Conservation (phyloP, 2,113 vertebrate genomes). For the Brachyhypopomus gauderio region DNA sequence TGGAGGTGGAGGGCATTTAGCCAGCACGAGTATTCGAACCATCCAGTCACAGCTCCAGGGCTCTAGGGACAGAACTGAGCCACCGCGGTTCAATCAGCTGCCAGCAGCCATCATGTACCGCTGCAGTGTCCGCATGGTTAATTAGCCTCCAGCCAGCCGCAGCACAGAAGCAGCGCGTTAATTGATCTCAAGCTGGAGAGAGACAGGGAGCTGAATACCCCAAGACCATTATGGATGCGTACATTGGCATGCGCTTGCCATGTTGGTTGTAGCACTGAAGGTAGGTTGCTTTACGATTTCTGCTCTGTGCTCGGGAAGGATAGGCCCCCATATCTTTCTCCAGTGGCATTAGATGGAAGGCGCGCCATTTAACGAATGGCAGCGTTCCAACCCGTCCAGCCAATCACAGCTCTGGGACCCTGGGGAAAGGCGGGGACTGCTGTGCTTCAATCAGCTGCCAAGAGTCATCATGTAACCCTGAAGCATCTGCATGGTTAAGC, state of each 20-base stretch:
- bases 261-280: background rate
- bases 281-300: background rate
- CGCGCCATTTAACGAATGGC: background rate
- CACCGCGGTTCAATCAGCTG: conserved; percentile 1
- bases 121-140: conserved; percentile 58
- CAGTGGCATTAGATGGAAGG: background rate
- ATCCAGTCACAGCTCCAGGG: background rate
- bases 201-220: background rate
- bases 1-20: too few species aligned
- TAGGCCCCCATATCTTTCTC: background rate
- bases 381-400: background rate
- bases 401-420: background rate
- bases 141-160: conserved; percentile 60
- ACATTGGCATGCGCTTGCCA: background rate
- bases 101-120: conserved; percentile 33
- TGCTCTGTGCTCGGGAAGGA: background rate
- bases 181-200: conserved; percentile 62
- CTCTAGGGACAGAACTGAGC: background rate
- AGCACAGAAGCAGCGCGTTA: conserved; percentile 53
- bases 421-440: background rate
- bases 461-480: conserved; percentile 36
- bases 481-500: conserved; percentile 64
- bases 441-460: conserved; percentile 5
- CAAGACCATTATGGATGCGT: background rate
- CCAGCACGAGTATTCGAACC: background rate